Evolutionary conservation across 2,888 invertebrate genomes (phyloP).

Genomic region (Encarsia formosa): DNA sequence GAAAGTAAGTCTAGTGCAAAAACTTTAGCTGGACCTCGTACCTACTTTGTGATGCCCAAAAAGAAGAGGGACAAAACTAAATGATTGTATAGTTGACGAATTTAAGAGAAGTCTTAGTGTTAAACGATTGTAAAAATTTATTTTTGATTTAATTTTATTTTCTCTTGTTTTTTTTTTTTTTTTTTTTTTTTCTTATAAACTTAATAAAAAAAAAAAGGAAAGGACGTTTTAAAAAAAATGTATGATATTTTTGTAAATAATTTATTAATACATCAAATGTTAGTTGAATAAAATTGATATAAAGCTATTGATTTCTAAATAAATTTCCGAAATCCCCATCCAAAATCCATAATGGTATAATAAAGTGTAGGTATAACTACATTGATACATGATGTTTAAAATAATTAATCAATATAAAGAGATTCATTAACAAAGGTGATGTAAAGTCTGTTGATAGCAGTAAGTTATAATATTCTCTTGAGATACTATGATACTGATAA

Average conservation of each 20-base stretch:
- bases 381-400: no score
- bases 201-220: constrained; percentile 4
- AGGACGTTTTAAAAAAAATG: constrained; percentile 27
- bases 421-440: no score
- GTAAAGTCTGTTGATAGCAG: no score
- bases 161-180: constrained; percentile 13
- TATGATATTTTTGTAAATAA: constrained; percentile 47
- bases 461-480: no score
- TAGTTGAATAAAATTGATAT: constrained; percentile 30
- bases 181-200: constrained; percentile 1
- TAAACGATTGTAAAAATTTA: background rate
- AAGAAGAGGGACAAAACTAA: constrained; percentile 5
- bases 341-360: no score
- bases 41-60: constrained; percentile 22
- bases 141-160: constrained; percentile 12
- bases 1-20: constrained; percentile 8
- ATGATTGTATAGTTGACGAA: constrained; percentile 2
- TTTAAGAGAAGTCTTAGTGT: background rate
- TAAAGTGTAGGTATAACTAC: no score
- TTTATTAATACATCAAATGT: constrained; percentile 43
- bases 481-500: constrained; percentile 15
- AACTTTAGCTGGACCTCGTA: constrained; percentile 20
- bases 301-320: constrained; percentile 26
- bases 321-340: constrained; percentile 26
- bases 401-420: no score